These are phyloP conservation scores for Lateolabrax maculatus DNA, from an alignment of 2,797 vertebrate genomes.

Conservation along the genomic window DNA sequence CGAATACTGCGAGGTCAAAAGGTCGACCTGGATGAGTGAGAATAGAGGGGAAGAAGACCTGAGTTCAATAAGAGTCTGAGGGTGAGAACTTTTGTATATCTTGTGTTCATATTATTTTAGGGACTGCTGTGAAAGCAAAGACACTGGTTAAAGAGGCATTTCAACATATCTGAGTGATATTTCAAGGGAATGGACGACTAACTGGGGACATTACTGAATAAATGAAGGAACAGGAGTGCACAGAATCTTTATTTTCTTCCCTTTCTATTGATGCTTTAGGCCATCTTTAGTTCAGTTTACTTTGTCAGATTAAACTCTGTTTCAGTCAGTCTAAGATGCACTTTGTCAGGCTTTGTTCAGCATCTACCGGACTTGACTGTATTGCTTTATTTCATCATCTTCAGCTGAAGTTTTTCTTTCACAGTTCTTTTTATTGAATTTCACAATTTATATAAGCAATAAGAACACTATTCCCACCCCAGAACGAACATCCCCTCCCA, in stretches of 20 bases:
- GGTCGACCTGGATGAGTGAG: constrained; percentile 85
- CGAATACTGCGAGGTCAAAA: constrained; percentile 91
- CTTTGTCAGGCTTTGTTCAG: not conserved
- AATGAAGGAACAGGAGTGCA: not conserved
- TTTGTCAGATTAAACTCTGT: not conserved
- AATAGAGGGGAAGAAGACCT: not conserved
- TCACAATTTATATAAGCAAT: too few relatives aligned
- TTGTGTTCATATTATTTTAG: not conserved
- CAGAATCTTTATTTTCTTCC: not conserved
- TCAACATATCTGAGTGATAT: not conserved
- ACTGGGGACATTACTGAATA: not conserved
- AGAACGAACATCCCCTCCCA: too few relatives aligned
- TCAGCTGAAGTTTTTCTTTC: not conserved
- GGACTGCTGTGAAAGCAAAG: not conserved
- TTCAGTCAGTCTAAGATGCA: not conserved
- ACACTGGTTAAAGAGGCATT: not conserved
- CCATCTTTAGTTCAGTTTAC: not conserved
- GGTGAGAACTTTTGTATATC: not conserved
- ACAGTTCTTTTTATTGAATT: too few relatives aligned
- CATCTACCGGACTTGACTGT: not conserved
- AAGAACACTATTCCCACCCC: too few relatives aligned
- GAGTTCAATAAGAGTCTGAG: not conserved
- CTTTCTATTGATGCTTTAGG: not conserved
- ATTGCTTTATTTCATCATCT: not conserved
- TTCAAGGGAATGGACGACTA: not conserved